These are phyloP conservation scores for Cacatua alba DNA, from an alignment of 2,113 vertebrate species.

Conservation along the genomic window DNA sequence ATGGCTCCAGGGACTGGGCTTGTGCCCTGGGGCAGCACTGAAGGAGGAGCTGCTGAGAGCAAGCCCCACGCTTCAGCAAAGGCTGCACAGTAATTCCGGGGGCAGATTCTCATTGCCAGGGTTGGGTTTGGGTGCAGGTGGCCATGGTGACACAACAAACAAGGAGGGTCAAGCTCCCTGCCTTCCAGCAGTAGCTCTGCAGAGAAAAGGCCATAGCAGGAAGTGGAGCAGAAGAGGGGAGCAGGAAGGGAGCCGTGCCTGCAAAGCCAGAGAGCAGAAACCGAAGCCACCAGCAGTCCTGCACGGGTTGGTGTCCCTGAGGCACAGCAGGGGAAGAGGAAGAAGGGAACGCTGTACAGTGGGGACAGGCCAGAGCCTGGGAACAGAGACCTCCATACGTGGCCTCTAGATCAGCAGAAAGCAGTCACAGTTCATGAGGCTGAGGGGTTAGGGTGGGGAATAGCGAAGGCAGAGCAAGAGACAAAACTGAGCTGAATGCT, in stretches of 20 bases:
- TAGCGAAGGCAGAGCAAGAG: background rate
- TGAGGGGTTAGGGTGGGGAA: background rate
- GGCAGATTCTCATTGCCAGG: background rate
- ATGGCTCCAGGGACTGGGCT: background rate
- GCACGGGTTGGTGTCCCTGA: fast-evolving
- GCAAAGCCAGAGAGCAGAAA: fast-evolving
- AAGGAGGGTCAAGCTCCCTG: background rate
- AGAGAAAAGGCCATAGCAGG: background rate
- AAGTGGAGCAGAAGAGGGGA: background rate
- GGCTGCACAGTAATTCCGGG: background rate
- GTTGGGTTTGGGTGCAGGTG: background rate
- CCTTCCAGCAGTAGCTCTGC: background rate
- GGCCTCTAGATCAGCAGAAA: background rate
- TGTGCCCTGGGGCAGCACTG: background rate
- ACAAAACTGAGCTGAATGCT: background rate
- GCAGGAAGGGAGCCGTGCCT: background rate
- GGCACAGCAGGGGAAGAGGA: background rate
- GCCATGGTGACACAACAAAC: fast-evolving
- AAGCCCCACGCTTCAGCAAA: background rate
- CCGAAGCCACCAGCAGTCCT: background rate
- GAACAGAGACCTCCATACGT: background rate
- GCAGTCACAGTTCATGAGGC: background rate
- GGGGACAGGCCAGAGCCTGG: background rate
- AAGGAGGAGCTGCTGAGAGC: background rate
- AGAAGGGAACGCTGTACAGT: fast-evolving